Percentiles rank a stretch among this genome's conserved stretches.
These are phyloP conservation scores for Antrozous pallidus DNA, from an alignment of 2,797 vertebrate genomes.

Conservation along the genomic window DNA sequence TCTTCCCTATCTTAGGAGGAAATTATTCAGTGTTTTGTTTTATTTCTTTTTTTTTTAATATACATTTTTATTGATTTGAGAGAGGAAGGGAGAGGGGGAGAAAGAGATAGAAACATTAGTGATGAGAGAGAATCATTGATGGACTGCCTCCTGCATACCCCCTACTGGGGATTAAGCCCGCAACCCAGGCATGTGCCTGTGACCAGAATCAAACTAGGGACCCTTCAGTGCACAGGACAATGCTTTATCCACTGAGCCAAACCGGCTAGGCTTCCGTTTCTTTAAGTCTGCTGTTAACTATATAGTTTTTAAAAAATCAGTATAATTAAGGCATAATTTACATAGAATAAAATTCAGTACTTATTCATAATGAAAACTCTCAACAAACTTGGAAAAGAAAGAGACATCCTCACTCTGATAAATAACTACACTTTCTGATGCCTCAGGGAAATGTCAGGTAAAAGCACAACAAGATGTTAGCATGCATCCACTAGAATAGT, in stretches of 20 bases:
- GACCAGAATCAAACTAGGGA: too few relatives aligned
- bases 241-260: too few relatives aligned
- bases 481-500: neutral
- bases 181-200: too few relatives aligned
- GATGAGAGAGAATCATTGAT: too few relatives aligned
- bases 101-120: too few relatives aligned
- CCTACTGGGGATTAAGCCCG: too few relatives aligned
- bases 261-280: neutral
- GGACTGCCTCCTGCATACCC: too few relatives aligned
- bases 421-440: neutral
- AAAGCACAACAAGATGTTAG: neutral
- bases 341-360: slow-evolving; percentile 7
- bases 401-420: neutral
- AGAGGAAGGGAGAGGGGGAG: too few relatives aligned
- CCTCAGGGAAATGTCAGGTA: neutral
- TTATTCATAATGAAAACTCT: neutral
- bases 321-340: slow-evolving; percentile 14
- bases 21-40: neutral
- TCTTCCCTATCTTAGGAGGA: neutral
- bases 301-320: neutral
- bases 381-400: neutral
- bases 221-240: too few relatives aligned
- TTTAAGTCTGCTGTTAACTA: neutral
- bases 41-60: too few relatives aligned
- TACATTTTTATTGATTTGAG: too few relatives aligned